Conservation (phyloP, 2,888 invertebrate species). For the Clivina fossor region DNA sequence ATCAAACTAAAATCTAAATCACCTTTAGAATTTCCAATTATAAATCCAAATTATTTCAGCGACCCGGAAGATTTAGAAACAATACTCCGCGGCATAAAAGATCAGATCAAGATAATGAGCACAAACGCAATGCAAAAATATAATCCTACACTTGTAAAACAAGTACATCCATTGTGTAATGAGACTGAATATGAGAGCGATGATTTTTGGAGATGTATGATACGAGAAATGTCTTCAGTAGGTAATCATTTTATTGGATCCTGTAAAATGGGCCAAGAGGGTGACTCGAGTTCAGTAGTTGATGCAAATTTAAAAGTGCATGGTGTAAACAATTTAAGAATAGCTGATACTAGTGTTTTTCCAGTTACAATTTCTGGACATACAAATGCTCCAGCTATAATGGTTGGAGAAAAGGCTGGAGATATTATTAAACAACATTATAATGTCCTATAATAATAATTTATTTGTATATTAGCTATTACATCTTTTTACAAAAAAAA, state of each 20-base stretch:
- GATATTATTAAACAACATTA: conserved; percentile 55
- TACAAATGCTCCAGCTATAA: conserved; percentile 66
- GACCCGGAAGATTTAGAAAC: conserved; percentile 49
- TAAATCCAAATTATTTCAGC: conserved; percentile 61
- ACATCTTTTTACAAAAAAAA: too few relatives aligned
- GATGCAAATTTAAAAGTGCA: conserved; percentile 63
- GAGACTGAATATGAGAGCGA: conserved; percentile 58
- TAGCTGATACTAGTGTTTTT: conserved; percentile 68
- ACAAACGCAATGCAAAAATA: conserved; percentile 56
- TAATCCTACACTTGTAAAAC: conserved; percentile 59
- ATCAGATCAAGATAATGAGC: conserved; percentile 52
- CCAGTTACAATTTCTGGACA: conserved; percentile 66
- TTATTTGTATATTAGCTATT: neutral
- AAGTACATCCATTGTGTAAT: conserved; percentile 58
- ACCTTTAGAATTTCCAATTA: conserved; percentile 60
- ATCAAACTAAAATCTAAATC: conserved; percentile 55
- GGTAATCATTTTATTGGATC: conserved; percentile 69
- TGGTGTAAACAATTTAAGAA: conserved; percentile 62
- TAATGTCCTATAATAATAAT: neutral
- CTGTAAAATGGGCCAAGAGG: conserved; percentile 65
- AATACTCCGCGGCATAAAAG: conserved; percentile 57
- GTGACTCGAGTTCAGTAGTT: conserved; percentile 62
- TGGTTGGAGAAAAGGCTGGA: conserved; percentile 70
- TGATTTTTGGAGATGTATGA: conserved; percentile 66
- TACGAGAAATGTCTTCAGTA: conserved; percentile 61